Percentiles rank a stretch among this genome's conserved stretches.
Conservation (phyloP, 2,888 invertebrate species). For the Cataglyphis albicans region DNA sequence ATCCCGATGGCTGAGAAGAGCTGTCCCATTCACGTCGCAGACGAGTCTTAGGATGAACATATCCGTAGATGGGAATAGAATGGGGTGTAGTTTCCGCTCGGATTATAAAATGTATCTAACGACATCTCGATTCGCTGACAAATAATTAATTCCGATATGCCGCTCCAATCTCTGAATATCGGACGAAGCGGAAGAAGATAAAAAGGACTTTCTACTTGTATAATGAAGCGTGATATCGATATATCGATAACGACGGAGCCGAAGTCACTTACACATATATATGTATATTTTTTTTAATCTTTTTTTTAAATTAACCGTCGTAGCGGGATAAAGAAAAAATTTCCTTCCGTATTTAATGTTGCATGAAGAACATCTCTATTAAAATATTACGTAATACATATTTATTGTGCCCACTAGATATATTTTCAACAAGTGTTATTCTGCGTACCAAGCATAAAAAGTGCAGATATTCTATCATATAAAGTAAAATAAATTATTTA, state of each 20-base stretch:
- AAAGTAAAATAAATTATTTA: not conserved
- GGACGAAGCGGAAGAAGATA: not conserved
- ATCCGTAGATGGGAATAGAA: slow-evolving; percentile 17
- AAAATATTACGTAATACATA: not conserved
- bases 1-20: not conserved
- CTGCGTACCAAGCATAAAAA: not conserved
- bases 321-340: not conserved
- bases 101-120: slow-evolving; percentile 37
- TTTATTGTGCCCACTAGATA: not conserved
- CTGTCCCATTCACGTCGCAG: slow-evolving; percentile 9
- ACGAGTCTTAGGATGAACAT: not conserved
- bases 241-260: slow-evolving; percentile 9
- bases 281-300: not conserved
- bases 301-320: not conserved
- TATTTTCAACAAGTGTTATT: slow-evolving; percentile 3
- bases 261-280: not conserved
- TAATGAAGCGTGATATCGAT: slow-evolving; percentile 41
- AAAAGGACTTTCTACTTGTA: not conserved
- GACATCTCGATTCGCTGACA: slow-evolving; percentile 28
- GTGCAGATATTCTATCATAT: not conserved
- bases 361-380: slow-evolving; percentile 9
- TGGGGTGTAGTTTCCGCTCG: not conserved
- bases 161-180: not conserved
- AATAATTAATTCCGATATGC: slow-evolving; percentile 51
- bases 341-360: not conserved